phyloP scores from a whole-genome alignment of 2,888 invertebrate species.

The Agonopterix arenella region DNA sequence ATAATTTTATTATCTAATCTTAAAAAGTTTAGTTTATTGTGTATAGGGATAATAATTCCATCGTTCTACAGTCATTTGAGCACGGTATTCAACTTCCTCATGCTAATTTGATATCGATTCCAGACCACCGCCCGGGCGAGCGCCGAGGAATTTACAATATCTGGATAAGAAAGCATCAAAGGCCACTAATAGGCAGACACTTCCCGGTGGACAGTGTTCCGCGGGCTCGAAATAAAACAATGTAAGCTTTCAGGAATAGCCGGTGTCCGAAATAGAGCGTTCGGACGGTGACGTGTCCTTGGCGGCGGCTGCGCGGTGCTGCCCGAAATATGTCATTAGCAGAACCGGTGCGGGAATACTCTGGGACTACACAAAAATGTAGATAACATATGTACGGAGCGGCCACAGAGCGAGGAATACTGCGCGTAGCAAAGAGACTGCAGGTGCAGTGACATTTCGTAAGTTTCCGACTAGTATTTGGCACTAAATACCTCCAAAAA shows the following conservation, averaged over 20 bases:
- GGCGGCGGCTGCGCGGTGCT: constrained; percentile 33
- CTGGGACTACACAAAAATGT: not conserved
- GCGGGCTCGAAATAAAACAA: constrained; percentile 65
- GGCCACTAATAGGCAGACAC: constrained; percentile 36
- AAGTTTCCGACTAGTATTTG: too few species aligned
- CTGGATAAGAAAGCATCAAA: constrained; percentile 10
- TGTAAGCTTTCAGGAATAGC: constrained; percentile 71
- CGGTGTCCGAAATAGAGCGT: constrained; percentile 56
- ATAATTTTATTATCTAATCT: too few species aligned
- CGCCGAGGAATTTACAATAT: not conserved
- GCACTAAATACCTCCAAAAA: too few species aligned
- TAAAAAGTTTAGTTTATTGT: too few species aligned
- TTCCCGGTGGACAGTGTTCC: constrained; percentile 59
- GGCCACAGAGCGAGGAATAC: too few species aligned
- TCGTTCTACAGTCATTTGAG: too few species aligned
- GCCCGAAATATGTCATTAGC: constrained; percentile 63
- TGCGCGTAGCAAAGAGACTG: not conserved
- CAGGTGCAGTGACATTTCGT: not conserved
- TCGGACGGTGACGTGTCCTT: constrained; percentile 65
- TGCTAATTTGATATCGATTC: too few species aligned
- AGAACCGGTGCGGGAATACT: constrained; percentile 4
- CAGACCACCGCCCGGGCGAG: too few species aligned
- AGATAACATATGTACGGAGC: not conserved
- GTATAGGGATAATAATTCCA: too few species aligned
- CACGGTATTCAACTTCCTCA: too few species aligned